Conservation (phyloP, 1,140 invertebrate genomes). For the Drosophila guanche region DNA sequence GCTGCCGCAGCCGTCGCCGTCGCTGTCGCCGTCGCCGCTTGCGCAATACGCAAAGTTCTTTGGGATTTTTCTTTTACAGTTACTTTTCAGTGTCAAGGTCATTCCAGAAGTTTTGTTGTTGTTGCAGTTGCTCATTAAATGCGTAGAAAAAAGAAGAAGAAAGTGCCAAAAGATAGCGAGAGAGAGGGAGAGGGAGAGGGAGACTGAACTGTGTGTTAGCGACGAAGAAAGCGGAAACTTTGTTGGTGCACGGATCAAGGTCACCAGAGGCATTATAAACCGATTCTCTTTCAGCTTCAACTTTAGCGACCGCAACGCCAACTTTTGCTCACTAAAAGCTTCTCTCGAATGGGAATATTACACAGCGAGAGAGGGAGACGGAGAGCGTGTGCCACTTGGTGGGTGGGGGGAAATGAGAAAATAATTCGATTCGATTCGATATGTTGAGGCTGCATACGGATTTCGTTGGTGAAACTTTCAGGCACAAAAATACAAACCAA, state of each 20-base stretch:
- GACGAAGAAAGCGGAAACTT: slow-evolving; percentile 23
- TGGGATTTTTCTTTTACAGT: slow-evolving; percentile 58
- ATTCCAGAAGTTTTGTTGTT: slow-evolving; percentile 49
- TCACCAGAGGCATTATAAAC: slow-evolving; percentile 44
- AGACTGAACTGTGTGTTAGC: no score
- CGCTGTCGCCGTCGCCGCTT: slow-evolving; percentile 1
- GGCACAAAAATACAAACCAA: no score
- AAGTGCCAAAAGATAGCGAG: slow-evolving; percentile 2
- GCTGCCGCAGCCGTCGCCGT: slow-evolving; percentile 9
- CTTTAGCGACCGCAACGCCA: not conserved
- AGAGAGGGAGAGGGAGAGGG: no score
- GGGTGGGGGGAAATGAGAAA: no score
- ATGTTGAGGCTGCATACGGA: no score
- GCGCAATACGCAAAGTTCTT: slow-evolving; percentile 54
- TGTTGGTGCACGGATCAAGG: slow-evolving; percentile 44
- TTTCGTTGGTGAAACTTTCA: no score
- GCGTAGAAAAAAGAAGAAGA: slow-evolving; percentile 45
- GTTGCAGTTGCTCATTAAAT: slow-evolving; percentile 51
- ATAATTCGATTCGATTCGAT: no score
- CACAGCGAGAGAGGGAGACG: not conserved
- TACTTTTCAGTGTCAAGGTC: slow-evolving; percentile 61
- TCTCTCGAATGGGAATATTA: not conserved
- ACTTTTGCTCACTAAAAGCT: slow-evolving; percentile 20
- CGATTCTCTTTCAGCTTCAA: slow-evolving; percentile 34
- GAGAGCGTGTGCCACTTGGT: no score